Percentiles rank a stretch among this genome's conserved stretches.
Conservation (phyloP, 23 tunicate genomes). For the Halocynthia aurantium region DNA sequence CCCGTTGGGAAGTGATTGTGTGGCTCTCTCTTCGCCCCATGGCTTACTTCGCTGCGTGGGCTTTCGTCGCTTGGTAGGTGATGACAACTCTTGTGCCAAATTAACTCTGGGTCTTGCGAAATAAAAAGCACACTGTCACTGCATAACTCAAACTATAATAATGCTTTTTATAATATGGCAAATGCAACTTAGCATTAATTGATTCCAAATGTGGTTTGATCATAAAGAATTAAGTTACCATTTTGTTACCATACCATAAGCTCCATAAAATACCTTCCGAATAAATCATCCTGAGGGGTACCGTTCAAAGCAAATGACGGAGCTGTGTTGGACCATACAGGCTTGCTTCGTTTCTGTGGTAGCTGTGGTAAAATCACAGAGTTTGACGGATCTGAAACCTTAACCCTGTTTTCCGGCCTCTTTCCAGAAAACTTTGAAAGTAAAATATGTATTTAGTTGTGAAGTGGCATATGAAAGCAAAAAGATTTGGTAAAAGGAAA, state of each 20-base stretch:
- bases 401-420: conserved; percentile 28
- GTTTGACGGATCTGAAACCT: conserved; percentile 71
- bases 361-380: conserved; percentile 72
- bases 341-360: conserved; percentile 91
- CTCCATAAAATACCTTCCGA: conserved; percentile 48
- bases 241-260: background rate
- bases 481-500: no score
- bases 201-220: no score
- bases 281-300: conserved; percentile 63
- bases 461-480: no score
- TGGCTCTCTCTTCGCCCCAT: conserved; percentile 58
- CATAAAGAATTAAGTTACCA: no score
- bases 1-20: conserved; percentile 4
- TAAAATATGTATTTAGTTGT: no score
- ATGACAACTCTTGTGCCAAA: conserved; percentile 57
- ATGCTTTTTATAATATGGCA: no score
- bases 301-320: conserved; percentile 82
- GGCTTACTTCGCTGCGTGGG: conserved; percentile 59
- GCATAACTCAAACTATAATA: no score
- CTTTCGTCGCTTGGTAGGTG: conserved; percentile 55
- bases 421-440: no score
- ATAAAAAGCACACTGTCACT: background rate
- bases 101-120: conserved; percentile 49
- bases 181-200: no score
- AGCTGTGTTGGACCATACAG: conserved; percentile 85